Evolutionary conservation across 1,140 invertebrate species (phyloP).

Genomic region (Dendrolimus kikuchii): DNA sequence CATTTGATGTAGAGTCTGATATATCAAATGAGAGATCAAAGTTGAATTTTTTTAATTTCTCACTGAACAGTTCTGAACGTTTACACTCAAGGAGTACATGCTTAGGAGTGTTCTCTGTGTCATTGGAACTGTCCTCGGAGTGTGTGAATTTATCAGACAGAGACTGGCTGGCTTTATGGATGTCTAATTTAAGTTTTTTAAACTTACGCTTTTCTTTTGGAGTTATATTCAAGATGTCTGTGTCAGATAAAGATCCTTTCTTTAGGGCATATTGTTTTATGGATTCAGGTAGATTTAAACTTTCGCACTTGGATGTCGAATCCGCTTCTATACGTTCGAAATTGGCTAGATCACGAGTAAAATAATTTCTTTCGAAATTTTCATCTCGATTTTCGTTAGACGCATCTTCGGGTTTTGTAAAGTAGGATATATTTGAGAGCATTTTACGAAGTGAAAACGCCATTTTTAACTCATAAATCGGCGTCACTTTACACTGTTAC

Average conservation of each 20-base stretch:
- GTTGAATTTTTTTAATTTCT: conserved; percentile 42
- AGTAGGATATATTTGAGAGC: conserved; percentile 56
- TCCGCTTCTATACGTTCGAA: conserved; percentile 40
- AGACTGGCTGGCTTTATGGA: conserved; percentile 48
- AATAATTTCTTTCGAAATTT: conserved; percentile 5
- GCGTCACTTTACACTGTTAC: background rate
- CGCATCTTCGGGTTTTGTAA: conserved; percentile 39
- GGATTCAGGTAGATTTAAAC: conserved; percentile 38
- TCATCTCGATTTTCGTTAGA: conserved; percentile 1
- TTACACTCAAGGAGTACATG: conserved; percentile 43
- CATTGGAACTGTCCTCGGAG: too few relatives aligned
- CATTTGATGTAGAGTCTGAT: conserved; percentile 40
- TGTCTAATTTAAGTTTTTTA: conserved; percentile 52
- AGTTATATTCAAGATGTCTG: conserved; percentile 33
- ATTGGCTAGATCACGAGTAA: conserved; percentile 14
- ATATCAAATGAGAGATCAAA: conserved; percentile 54
- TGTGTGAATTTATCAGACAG: conserved; percentile 12
- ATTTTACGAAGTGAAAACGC: conserved; percentile 58
- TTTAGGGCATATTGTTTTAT: conserved; percentile 37
- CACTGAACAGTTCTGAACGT: conserved; percentile 43
- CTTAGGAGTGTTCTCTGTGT: conserved; percentile 52
- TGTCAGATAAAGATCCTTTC: conserved; percentile 53
- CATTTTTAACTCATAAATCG: conserved; percentile 26
- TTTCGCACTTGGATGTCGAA: conserved; percentile 35
- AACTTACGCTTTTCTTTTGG: conserved; percentile 20